Evolutionary conservation across 2,888 invertebrate genomes (phyloP), one percentile per base, ranked within the genome.

Genomic region (Hirtodrosophila trivittata): DNA sequence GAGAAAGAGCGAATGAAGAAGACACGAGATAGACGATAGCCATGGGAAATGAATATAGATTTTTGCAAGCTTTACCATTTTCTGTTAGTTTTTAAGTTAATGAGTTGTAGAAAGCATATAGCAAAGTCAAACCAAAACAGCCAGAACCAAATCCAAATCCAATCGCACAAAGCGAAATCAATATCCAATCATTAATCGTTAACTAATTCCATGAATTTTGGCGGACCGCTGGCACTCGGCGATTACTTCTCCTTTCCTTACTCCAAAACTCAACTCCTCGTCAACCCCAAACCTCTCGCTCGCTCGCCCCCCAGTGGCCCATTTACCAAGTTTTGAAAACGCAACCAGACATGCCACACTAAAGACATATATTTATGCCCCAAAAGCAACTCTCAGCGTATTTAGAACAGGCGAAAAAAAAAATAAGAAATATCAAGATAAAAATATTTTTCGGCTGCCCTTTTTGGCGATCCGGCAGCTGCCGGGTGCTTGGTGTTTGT

Each of bases 131-230:
- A 9, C 28, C 5, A 28, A 28, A 28, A 3, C 5, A 21, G 2
- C 5, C 18, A 21, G 5, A 21, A 21, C 18, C 18, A 21, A n/a
- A 25, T 9, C 12, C 21, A 16, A 45, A 38, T n/a, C 16, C 16
- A 33, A 41, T 7, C 52, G 33, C 16, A 43, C 46, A 58, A 55
- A 45, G 10, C 75, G 65, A 82, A 83, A 77, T 82, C 85, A 82
- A 83, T 82, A 83, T 85, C 77, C 80, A 85, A 83, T 84, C 82
- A 85, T 83, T 83, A 85, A 83, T 84, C 86, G 86, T 84, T 85
- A 86, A 83, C 86, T 76, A 84, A 84, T 84, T 84, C 83, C 80
- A 66, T 83, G 86, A 84, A 84, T 84, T 82, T 78, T 70, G 84
- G 67, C 69, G 62, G 66, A 69, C 70, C 49, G 56, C 37, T 52